These are phyloP conservation scores for Eucriotettix oculatus DNA, from an alignment of 2,888 invertebrate species.

Conservation along the genomic window DNA sequence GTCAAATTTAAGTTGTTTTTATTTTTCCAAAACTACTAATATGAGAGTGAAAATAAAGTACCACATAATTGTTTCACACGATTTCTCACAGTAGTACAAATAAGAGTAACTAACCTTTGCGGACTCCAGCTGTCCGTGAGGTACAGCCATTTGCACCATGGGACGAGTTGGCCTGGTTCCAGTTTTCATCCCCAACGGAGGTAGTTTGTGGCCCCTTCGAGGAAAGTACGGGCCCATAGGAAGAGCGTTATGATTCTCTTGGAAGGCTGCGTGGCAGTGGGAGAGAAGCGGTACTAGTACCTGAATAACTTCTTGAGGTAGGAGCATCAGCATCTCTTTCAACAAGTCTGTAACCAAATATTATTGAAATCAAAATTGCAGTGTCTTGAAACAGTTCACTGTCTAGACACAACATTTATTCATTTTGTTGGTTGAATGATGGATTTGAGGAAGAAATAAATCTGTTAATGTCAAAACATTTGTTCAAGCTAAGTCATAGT, in stretches of 20 bases:
- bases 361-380: conserved; percentile 13
- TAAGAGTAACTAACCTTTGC: conserved; percentile 32
- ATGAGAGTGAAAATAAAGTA: no score
- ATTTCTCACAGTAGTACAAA: background rate
- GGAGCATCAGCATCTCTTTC: conserved; percentile 60
- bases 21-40: no score
- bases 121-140: conserved; percentile 54
- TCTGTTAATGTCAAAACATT: conserved; percentile 8
- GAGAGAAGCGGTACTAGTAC: conserved; percentile 71
- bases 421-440: background rate
- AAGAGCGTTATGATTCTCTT: conserved; percentile 48
- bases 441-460: background rate
- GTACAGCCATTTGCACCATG: conserved; percentile 73
- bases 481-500: background rate
- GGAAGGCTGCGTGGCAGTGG: conserved; percentile 66
- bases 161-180: conserved; percentile 53
- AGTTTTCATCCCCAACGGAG: conserved; percentile 37
- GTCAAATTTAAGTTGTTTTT: no score
- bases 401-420: background rate
- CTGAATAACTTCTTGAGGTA: conserved; percentile 62
- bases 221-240: conserved; percentile 65
- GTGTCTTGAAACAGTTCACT: background rate
- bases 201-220: conserved; percentile 38
- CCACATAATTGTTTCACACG: no score
- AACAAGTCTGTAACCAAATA: conserved; percentile 38